Evolutionary conservation across 1,140 invertebrate species (phyloP), one percentile per base, ranked within the genome.

Genomic region (Drosophila parabipectinata): DNA sequence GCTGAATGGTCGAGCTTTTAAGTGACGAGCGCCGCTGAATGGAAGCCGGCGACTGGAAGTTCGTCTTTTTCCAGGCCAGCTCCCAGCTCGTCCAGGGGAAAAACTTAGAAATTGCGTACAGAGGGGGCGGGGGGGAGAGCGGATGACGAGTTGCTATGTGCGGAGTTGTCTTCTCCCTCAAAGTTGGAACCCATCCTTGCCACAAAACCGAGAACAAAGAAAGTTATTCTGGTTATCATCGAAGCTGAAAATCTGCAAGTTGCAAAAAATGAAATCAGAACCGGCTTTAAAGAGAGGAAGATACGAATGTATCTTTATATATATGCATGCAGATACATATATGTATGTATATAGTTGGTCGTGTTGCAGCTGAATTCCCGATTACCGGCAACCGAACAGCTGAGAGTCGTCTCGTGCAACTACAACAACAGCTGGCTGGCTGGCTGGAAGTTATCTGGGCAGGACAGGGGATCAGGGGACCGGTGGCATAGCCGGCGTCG

Each of bases 21-120:
- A 91, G 81, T 74, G 74, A 69, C 75, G 77, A 82, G 78, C 83
- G 75, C 87, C 78, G 90, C 90, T 91, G 90, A 91, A 91, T 91
- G 90, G 90, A 91, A 91, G 67, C 24, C 67, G 14, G 18, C 41
- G 80, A 34, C 63, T 84, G 80, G 80, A 87, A 87, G 44, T 26
- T 53, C 41, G 26, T 32, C 53, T 32, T 24, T 52, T 63, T 67
- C 63, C 63, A 67, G 26, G 34, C 63, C 60, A 63, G 63, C 47
- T 67, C 63, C 63, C 63, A 52, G 60, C n/a, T 47, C 44, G 4
- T 47, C 44, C 44, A 21, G 47, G 26, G 30, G 30, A 45, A 45
- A 52, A 64, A 64, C 15, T 64, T 34, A n/a, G 34, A 51, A 67
- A 45, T 64, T 44, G 41, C 47, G 18, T 24, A 48, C 18, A 44